A percentile compares a stretch with the other conserved stretches of the same genome.
Conservation (phyloP, 2,797 vertebrate species). For the Hemitrygon akajei region DNA sequence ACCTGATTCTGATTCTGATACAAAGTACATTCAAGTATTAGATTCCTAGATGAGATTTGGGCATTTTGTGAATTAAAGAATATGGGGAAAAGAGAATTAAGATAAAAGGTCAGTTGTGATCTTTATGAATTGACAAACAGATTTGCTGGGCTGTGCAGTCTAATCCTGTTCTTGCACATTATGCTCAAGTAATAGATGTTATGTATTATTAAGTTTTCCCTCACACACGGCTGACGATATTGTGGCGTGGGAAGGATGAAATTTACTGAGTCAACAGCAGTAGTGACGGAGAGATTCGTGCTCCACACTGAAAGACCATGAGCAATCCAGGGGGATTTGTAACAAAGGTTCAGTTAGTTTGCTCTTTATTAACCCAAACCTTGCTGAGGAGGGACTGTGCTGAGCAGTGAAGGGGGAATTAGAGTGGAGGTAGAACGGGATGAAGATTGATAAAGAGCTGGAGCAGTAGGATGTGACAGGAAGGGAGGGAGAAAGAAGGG, state of each 20-base stretch:
- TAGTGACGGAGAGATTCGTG: neutral
- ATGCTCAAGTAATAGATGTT: too few relatives aligned
- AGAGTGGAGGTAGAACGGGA: neutral
- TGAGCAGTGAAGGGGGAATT: neutral
- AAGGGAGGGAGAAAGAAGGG: neutral
- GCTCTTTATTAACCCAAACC: conserved; percentile 63
- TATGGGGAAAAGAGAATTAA: too few relatives aligned
- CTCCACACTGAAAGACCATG: neutral
- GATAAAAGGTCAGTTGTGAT: too few relatives aligned
- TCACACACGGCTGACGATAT: too few relatives aligned
- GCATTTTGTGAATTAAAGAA: too few relatives aligned
- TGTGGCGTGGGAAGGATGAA: neutral
- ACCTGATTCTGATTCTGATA: too few relatives aligned
- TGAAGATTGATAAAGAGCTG: neutral
- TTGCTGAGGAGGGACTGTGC: conserved; percentile 20
- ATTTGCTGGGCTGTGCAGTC: too few relatives aligned
- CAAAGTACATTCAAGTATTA: too few relatives aligned
- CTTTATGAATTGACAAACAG: too few relatives aligned
- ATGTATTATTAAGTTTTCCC: too few relatives aligned
- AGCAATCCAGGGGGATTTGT: neutral
- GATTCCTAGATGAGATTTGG: too few relatives aligned
- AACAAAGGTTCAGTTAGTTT: neutral
- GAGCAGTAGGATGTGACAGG: neutral
- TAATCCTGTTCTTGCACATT: too few relatives aligned
- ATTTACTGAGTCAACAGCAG: neutral